These are phyloP conservation scores for zebrafish (Danio rerio) DNA, from an alignment of 2,113 vertebrate genomes.

Conservation along the genomic window GRCz12tu NC_133189.1:32004001-32004500, in stretches of 20 bases:
- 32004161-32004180: conserved; percentile 48
- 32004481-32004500: conserved; percentile 71
- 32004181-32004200: conserved; percentile 58
- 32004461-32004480: conserved; percentile 76
- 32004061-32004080: conserved; percentile 50
- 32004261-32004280: conserved; percentile 77
- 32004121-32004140: conserved; percentile 52
- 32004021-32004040: conserved; percentile 41
- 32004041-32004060: conserved; percentile 24
- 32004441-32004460: conserved; percentile 71
- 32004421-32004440: conserved; percentile 86
- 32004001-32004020: not conserved
- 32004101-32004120: conserved; percentile 46
- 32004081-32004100: conserved; percentile 47
- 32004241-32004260: conserved; percentile 74
- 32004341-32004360: conserved; percentile 83
- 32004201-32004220: conserved; percentile 51
- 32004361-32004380: conserved; percentile 84
- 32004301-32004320: conserved; percentile 74
- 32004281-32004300: conserved; percentile 77
- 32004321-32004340: conserved; percentile 79
- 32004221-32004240: conserved; percentile 56
- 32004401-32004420: conserved; percentile 85
- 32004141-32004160: conserved; percentile 57
- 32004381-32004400: conserved; percentile 87